phyloP scores from a whole-genome alignment of 2,888 invertebrate genomes.

The Metellina segmentata region DNA sequence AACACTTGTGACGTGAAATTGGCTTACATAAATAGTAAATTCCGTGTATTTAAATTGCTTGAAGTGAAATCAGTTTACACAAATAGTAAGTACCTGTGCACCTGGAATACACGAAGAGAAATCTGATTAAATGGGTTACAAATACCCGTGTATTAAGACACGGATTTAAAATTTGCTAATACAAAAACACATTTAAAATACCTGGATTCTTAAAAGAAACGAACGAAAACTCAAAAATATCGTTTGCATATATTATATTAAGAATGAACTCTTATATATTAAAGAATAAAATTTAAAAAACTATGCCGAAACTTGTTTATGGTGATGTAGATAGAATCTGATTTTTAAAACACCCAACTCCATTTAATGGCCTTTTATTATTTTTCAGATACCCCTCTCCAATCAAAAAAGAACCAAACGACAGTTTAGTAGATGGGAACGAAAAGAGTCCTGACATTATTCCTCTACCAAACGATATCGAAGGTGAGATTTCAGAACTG shows the following conservation, averaged over 20 bases:
- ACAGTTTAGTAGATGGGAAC: conserved; percentile 70
- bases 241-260: not conserved
- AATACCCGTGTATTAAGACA: not conserved
- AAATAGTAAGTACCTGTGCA: too few species aligned
- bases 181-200: not conserved
- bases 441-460: conserved; percentile 75
- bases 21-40: too few species aligned
- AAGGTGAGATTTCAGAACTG: conserved; percentile 40
- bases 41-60: too few species aligned
- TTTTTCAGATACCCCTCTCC: conserved; percentile 69
- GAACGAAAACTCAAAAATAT: not conserved
- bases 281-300: too few species aligned
- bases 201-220: not conserved
- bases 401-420: conserved; percentile 73
- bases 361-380: not conserved
- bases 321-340: too few species aligned
- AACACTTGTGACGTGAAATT: too few species aligned
- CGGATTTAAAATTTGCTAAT: not conserved
- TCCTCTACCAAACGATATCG: conserved; percentile 73
- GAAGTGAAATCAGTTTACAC: too few species aligned
- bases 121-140: too few species aligned
- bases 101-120: too few species aligned
- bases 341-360: too few species aligned
- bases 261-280: too few species aligned
- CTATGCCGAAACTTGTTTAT: too few species aligned